Evolutionary conservation across 2,888 invertebrate species (phyloP).

Genomic region (Glyphotaelius pellucidus): DNA sequence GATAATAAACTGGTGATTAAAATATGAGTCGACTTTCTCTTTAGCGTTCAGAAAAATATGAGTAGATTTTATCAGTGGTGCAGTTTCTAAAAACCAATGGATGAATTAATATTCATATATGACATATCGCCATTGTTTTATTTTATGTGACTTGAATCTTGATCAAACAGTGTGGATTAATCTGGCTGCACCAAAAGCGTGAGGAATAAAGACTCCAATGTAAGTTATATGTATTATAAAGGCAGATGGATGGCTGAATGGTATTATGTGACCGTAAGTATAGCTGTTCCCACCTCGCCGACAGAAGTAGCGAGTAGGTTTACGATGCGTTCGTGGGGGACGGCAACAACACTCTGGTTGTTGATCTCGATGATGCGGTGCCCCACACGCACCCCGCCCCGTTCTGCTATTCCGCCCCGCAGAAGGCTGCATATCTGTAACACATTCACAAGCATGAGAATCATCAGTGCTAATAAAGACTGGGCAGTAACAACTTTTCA

Average conservation of each 20-base stretch:
- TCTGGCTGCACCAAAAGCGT: background rate
- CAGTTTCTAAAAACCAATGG: background rate
- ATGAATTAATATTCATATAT: background rate
- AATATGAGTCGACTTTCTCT: background rate
- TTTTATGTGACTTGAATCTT: background rate
- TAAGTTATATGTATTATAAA: background rate
- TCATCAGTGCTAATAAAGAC: background rate
- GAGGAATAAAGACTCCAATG: background rate
- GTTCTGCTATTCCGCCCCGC: conserved; percentile 98
- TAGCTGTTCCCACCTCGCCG: conserved; percentile 87
- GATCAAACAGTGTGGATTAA: background rate
- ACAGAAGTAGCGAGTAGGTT: conserved; percentile 99
- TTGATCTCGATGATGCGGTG: conserved; percentile 99
- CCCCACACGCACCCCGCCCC: conserved; percentile 98
- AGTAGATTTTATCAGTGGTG: background rate
- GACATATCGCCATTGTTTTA: background rate
- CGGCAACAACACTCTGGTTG: conserved; percentile 99
- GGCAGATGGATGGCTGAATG: background rate
- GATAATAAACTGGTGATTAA: background rate
- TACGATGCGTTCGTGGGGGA: conserved; percentile 99
- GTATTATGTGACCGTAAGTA: conserved; percentile 67
- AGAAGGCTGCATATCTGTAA: conserved; percentile 97
- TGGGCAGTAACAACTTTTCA: background rate
- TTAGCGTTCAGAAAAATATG: background rate
- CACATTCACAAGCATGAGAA: background rate